These are phyloP conservation scores for Lethenteron camtschaticum DNA, from an alignment of 2,113 vertebrate genomes.

Conservation along the genomic window DNA sequence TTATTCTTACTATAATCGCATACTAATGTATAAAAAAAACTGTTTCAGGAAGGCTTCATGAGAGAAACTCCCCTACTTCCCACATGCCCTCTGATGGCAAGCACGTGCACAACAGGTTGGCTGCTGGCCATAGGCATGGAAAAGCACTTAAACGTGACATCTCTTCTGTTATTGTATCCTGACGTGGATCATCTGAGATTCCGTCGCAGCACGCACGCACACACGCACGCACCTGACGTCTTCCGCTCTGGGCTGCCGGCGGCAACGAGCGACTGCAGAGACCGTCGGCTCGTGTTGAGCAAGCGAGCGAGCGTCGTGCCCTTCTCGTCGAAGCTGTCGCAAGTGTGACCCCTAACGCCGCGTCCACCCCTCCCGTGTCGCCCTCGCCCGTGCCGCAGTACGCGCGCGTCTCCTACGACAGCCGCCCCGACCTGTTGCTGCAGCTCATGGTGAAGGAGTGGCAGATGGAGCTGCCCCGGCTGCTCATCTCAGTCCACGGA, in stretches of 20 bases:
- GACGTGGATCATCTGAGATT: no score
- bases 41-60: no score
- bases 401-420: conserved; percentile 65
- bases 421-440: conserved; percentile 67
- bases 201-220: no score
- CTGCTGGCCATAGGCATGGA: no score
- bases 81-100: no score
- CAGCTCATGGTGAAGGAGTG: conserved; percentile 89
- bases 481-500: conserved; percentile 91
- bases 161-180: no score
- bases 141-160: no score
- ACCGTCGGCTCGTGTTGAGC: background rate
- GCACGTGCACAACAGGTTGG: no score
- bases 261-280: background rate
- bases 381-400: conserved; percentile 30
- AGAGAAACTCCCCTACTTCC: no score
- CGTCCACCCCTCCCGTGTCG: background rate
- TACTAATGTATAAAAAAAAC: no score
- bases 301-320: background rate
- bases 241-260: background rate
- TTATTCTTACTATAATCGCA: no score
- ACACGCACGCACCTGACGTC: no score
- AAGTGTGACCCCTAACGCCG: background rate
- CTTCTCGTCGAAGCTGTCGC: background rate
- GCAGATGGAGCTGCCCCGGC: conserved; percentile 97